Conservation (phyloP, 37 sponge, comb jelly and placozoan genomes). For the Amphimedon queenslandica region DNA sequence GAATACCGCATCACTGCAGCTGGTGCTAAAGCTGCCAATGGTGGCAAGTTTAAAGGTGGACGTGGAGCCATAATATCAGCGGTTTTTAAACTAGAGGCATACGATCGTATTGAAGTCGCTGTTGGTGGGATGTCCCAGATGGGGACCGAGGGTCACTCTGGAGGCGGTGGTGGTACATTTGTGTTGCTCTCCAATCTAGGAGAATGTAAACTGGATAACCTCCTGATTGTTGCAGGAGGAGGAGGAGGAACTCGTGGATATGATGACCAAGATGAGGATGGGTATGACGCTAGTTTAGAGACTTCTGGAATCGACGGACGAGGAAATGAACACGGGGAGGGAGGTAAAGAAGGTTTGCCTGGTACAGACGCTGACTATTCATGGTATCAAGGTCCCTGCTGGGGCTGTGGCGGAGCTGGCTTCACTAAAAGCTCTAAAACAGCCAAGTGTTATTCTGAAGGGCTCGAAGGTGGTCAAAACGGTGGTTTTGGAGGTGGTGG, state of each 20-base stretch:
- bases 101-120: conserved; percentile 55
- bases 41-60: conserved; percentile 42
- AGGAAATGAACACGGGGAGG: conserved; percentile 33
- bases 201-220: conserved; percentile 1
- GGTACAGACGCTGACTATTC: conserved; percentile 51
- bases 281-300: conserved; percentile 63
- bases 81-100: conserved; percentile 38
- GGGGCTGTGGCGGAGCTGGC: conserved; percentile 77
- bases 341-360: conserved; percentile 47
- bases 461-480: conserved; percentile 54
- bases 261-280: conserved; percentile 50
- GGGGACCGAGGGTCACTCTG: conserved; percentile 30
- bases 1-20: conserved; percentile 53
- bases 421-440: conserved; percentile 38
- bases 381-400: conserved; percentile 19
- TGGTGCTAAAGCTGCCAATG: conserved; percentile 63
- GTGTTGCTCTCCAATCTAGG: conserved; percentile 8
- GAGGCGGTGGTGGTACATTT: conserved; percentile 75
- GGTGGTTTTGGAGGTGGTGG: conserved; percentile 83
- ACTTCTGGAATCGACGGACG: conserved; percentile 31
- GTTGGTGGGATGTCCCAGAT: conserved; percentile 56
- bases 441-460: conserved; percentile 39
- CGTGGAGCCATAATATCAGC: conserved; percentile 59
- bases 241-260: conserved; percentile 68
- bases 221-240: conserved; percentile 73